Conservation (phyloP, 1,140 invertebrate genomes). For the Drosophila fuyamai region DNA sequence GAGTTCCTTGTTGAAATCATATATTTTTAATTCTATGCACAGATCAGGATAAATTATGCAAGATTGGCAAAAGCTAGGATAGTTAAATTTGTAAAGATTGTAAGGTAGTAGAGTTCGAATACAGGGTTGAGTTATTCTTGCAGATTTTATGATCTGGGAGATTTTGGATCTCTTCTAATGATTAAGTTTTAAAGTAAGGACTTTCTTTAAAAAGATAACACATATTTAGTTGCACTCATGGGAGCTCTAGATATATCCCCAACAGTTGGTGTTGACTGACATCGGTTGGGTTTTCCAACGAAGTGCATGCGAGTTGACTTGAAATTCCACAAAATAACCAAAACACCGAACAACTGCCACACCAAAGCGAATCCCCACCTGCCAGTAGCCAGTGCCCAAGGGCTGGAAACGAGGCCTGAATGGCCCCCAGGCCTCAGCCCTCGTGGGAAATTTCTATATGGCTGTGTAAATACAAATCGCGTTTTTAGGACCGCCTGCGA, state of each 20-base stretch:
- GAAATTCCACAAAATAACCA: conserved; percentile 70
- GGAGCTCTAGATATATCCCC: conserved; percentile 2
- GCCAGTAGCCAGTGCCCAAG: conserved; percentile 31
- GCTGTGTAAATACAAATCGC: conserved; percentile 61
- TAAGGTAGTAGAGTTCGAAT: no score
- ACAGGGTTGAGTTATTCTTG: no score
- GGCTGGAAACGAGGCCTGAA: conserved; percentile 62
- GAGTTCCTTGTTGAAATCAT: no score
- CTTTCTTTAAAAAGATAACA: no score
- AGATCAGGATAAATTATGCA: no score
- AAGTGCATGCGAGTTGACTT: conserved; percentile 65
- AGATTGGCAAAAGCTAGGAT: no score
- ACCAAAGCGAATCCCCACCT: conserved; percentile 23
- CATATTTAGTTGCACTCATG: not conserved
- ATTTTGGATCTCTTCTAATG: no score
- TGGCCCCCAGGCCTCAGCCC: conserved; percentile 38
- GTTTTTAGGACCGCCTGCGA: conserved; percentile 45
- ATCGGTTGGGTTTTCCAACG: conserved; percentile 45
- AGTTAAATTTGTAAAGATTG: no score
- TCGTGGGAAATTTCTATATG: conserved; percentile 69
- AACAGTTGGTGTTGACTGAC: conserved; percentile 10
- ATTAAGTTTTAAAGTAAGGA: no score
- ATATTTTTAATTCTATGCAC: no score
- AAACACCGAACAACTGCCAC: conserved; percentile 53
- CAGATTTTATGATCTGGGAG: no score